Evolutionary conservation across 1,140 invertebrate species (phyloP), one percentile per base, ranked within the genome.

Genomic region (Antheraea mylitta): DNA sequence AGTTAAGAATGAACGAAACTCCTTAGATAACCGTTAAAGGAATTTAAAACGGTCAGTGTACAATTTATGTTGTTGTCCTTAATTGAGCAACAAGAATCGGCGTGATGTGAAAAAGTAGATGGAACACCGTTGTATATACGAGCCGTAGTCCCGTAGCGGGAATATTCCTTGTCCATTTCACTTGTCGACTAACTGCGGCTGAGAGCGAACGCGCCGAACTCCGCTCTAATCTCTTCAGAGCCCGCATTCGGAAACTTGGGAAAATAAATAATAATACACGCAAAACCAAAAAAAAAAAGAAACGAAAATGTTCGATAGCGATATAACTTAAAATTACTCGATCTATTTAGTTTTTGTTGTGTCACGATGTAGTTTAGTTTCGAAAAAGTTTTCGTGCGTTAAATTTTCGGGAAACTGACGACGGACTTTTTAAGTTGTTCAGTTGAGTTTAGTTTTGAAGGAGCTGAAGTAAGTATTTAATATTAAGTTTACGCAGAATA

Each of bases 101-200:
- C 45, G 11, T 53, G 75, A 67, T 69, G 72, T 70, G 74, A 77
- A 74, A 79, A 75, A 69, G 63, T 38, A 30, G 48, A 69, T 66
- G 72, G 70, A 72, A 74, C 74, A 70, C 48, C 71, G 45, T 60
- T 68, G 68, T 69, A 73, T 70, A 70, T 37, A 63, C 61, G 36
- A 37, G 11, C 67, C 45, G 45, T 53, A 53, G 45, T 53, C 45
- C 45, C 45, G 53, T 71, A 63, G 74, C 71, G 75, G 77, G 79
- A 81, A 69, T 63, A 67, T 45, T 78, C 75, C 64, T 74, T 74
- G 70, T 65, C 64, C 72, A 71, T 75, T 79, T 79, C 80, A 81
- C 74, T 81, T 76, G 75, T 72, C 73, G 76, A 72, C 73, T 69
- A 71, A 71, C 68, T 72, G 74, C 67, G 62, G 72, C 37, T 65